Evolutionary conservation across 2,113 vertebrate genomes (phyloP), one percentile per base, ranked within the genome.

Genomic region (Cavia porcellus): DNA sequence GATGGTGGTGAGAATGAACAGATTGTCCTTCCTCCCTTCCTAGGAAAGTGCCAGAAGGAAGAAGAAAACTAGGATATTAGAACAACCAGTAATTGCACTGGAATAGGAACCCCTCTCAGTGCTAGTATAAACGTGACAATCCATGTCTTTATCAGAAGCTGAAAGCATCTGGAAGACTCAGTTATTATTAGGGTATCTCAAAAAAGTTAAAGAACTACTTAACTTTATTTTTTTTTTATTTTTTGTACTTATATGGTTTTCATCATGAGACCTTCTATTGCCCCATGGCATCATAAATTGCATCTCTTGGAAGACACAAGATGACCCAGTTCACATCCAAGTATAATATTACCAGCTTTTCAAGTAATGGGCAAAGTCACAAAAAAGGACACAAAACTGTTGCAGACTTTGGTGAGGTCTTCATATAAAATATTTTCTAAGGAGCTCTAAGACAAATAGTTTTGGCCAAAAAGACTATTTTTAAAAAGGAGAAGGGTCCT

Each of bases 161-260:
- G 7, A 52, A 72, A 47, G 2, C n/a, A 84, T 50, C 77, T 77
- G 86, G 47, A 64, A 92, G 25, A 93, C 42, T 59, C 15, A 7
- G 47, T 30, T 86, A n/a, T 61, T 72, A 89, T 88, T 88, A 92
- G 57, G 30, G 77, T 96, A 87, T 95, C 84, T 97, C 85, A 96
- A 28, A 47, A 57, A 52, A 92, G 81, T 94, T 90, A 95, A 95
- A 92, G 87, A 92, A 95, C 86, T 81, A 62, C 66, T 86, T 96
- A 86, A 81, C 95, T 95, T 95, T 90, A 88, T 90, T 97, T 96
- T 59, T 57, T 57, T 12, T 55, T 7, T 7, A 28, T 94, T 52
- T 91, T 92, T 75, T 90, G 14, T 42, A 75, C 28, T 50, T 47
- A 19, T 28, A 20, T 50, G n/a, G 95, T 94, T 95, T 72, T 86